Evolutionary conservation across 2,113 vertebrate genomes (phyloP).

Genomic region (Chaetorhynchus papuensis): DNA sequence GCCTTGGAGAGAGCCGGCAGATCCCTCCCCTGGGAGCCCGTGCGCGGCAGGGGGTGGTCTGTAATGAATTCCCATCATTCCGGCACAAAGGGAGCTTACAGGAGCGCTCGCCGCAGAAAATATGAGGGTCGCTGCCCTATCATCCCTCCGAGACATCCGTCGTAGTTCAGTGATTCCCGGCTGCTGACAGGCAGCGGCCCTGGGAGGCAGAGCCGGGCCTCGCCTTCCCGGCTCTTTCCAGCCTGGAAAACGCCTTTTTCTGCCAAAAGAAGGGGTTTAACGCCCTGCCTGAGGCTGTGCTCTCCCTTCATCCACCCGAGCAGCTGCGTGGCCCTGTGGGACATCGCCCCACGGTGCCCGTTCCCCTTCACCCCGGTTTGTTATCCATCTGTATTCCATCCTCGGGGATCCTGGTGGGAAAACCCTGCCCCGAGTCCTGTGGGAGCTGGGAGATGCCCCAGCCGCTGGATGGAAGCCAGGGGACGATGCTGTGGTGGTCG

Average conservation of each 20-base stretch:
- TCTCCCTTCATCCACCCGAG: rapidly evolving
- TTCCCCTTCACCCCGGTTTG: not conserved
- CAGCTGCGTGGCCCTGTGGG: rapidly evolving
- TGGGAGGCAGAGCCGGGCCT: not conserved
- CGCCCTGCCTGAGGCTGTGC: rapidly evolving
- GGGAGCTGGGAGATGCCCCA: not conserved
- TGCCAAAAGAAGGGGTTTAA: not conserved
- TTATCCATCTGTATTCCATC: rapidly evolving
- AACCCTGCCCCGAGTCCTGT: not conserved
- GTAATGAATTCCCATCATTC: slow-evolving; percentile 57
- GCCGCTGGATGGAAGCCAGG: not conserved
- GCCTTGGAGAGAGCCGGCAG: not conserved
- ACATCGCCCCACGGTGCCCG: rapidly evolving
- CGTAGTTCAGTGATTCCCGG: slow-evolving; percentile 9
- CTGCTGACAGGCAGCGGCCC: slow-evolving; percentile 12
- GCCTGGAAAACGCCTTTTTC: not conserved
- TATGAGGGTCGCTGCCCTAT: slow-evolving; percentile 49
- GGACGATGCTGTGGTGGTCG: rapidly evolving
- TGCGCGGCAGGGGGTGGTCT: not conserved
- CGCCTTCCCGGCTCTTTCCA: not conserved
- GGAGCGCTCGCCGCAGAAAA: slow-evolving; percentile 14
- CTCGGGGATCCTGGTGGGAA: rapidly evolving
- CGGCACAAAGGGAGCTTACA: slow-evolving; percentile 41
- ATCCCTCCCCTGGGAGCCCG: slow-evolving; percentile 24
- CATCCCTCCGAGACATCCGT: slow-evolving; percentile 41